A percentile compares a stretch with the other conserved stretches of the same genome.
phyloP scores from a whole-genome alignment of 2,113 vertebrate genomes.

The Serilophus lunatus region DNA sequence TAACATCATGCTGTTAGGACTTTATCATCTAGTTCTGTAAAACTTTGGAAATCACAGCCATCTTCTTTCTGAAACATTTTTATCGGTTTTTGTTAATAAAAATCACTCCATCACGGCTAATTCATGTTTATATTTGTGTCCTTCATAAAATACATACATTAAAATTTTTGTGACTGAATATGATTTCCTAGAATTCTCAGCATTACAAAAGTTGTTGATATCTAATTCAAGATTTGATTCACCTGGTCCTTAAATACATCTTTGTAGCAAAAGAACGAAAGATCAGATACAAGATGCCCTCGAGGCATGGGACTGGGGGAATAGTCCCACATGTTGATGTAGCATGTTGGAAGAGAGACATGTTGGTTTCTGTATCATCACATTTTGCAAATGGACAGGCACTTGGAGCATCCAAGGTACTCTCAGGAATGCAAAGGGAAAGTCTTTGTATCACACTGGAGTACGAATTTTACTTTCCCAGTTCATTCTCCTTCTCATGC shows the following conservation, averaged over 20 bases:
- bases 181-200: neutral
- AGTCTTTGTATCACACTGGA: neutral
- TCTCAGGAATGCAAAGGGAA: neutral
- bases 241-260: neutral
- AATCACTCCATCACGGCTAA: neutral
- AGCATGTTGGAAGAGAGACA: neutral
- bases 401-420: neutral
- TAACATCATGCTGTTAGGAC: neutral
- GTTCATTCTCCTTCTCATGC: neutral
- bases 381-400: neutral
- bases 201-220: neutral
- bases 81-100: neutral
- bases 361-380: neutral
- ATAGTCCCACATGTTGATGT: fast-evolving
- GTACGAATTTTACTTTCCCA: neutral
- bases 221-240: neutral
- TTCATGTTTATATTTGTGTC: neutral
- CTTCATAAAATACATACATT: neutral
- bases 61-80: neutral
- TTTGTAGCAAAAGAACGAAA: neutral
- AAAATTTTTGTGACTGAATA: neutral
- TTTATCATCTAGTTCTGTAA: neutral
- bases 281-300: neutral
- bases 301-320: fast-evolving
- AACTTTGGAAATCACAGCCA: neutral